phyloP scores from a whole-genome alignment of 2,797 vertebrate genomes.

The Helarctos malayanus region DNA sequence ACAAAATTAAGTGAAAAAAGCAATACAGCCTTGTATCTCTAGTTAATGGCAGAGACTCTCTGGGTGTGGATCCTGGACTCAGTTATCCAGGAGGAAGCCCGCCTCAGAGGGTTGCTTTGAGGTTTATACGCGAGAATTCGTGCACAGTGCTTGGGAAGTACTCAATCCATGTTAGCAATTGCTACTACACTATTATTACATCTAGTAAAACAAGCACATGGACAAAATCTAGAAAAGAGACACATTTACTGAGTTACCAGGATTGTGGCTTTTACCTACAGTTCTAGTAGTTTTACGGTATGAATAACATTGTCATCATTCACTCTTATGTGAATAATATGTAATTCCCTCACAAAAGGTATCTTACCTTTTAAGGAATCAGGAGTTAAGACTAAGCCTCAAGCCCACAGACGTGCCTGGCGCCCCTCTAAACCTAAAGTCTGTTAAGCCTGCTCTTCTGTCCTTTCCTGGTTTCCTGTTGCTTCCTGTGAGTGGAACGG shows the following conservation, averaged over 20 bases:
- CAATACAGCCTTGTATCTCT: not conserved
- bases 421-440: fast-evolving
- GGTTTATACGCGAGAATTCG: not conserved
- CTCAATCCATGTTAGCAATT: not conserved
- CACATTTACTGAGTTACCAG: not conserved
- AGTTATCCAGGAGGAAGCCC: not conserved
- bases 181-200: not conserved
- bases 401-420: not conserved
- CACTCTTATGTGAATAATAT: not conserved
- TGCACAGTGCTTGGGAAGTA: not conserved
- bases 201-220: not conserved
- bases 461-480: not conserved
- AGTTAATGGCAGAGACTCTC: not conserved
- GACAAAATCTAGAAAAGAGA: not conserved
- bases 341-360: not conserved
- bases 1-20: not conserved
- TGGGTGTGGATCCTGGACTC: not conserved
- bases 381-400: not conserved
- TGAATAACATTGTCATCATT: not conserved
- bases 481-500: not conserved
- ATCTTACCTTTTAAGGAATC: not conserved
- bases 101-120: not conserved
- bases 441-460: not conserved
- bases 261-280: not conserved
- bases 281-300: not conserved